phyloP scores from a whole-genome alignment of 2,113 vertebrate species.

The Camelus dromedarius region DNA sequence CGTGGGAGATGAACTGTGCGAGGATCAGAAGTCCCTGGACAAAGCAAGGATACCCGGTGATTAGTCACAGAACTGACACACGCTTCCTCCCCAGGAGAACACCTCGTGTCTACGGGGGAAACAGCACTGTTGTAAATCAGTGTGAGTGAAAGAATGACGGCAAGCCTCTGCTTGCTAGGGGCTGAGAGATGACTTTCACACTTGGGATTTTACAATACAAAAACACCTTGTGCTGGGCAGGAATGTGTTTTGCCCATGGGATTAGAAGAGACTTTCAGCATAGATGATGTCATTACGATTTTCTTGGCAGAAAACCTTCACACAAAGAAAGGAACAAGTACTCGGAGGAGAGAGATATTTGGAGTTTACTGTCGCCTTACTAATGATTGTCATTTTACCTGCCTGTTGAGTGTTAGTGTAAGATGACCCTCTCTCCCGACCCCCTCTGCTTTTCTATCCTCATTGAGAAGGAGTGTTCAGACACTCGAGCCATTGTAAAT shows the following conservation, averaged over 20 bases:
- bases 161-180: not conserved
- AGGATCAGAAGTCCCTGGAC: not conserved
- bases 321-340: not conserved
- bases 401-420: not conserved
- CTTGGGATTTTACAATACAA: conserved; percentile 4
- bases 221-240: not conserved
- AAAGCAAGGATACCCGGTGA: not conserved
- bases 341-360: not conserved
- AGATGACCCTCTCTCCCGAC: not conserved
- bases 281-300: not conserved
- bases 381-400: not conserved
- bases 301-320: not conserved
- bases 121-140: not conserved
- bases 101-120: not conserved
- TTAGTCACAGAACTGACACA: not conserved
- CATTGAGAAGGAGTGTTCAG: not conserved
- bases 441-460: not conserved
- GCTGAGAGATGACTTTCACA: not conserved
- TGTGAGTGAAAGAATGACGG: not conserved
- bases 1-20: not conserved
- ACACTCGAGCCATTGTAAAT: not conserved
- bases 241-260: not conserved
- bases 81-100: not conserved
- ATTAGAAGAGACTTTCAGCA: not conserved
- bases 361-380: not conserved